Base-by-base conservation (phyloP, 2,797 vertebrate genomes). In the Propithecus deckenii region DNA sequence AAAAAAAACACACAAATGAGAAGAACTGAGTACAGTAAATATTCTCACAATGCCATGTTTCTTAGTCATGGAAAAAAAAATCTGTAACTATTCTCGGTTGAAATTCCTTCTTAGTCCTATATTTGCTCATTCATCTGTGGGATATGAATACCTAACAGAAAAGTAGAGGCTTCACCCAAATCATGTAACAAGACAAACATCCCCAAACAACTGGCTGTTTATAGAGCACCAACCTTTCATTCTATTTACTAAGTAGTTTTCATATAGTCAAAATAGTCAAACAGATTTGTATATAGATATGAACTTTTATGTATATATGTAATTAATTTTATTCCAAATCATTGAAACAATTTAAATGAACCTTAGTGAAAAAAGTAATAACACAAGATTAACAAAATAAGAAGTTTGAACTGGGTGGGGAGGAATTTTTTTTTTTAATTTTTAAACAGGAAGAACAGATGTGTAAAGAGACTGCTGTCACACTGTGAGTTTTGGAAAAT, bases 251-350 rank as follows among this genome's bases (percentile, higher is more conserved):
- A 74, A 74, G 32, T 81, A 72, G 67, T 48, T 89, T 80, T 46
- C 88, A 86, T 83, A 81, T 79, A 74, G 43, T 91, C 28, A 94
- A 90, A 94, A 88, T 8, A 83, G 12, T 41, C 38, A 81, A 69
- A 65, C 7, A 61, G 17, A 83, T 38, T 50, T 84, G 0, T 20
- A 59, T n/a, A n/a, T 12, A 83, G 9, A 78, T 6, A 46, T 23
- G 28, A 41, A 0, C 12, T 52, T 71, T 74, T 46, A 76, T 25
- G n/a, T 48, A 50, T 18, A n/a, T 23, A 14, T n/a, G 23, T 52
- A 84, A 61, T 85, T 71, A 63, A 90, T 85, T 92, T 85, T 59
- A 95, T 28, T 50, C 5, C n/a, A 92, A 92, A 92, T 20, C 17
- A 30, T 30, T 46, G 25, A 93, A 14, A 46, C 50, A 9, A 81